Conservation (phyloP, 2,113 vertebrate genomes). For the Mastomys natalensis region DNA sequence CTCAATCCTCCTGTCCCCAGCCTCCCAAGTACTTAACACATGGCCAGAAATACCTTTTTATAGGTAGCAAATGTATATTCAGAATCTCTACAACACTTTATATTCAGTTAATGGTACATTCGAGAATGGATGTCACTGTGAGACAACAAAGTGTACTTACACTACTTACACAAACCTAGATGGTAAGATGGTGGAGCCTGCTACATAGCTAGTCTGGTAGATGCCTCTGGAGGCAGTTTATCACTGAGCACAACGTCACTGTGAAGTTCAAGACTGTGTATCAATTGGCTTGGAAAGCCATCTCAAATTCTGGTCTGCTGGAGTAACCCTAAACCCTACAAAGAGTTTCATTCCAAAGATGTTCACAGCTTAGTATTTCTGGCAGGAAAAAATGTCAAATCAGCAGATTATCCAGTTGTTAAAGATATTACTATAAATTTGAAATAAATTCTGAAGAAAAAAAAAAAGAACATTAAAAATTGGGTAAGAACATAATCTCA, state of each 20-base stretch:
- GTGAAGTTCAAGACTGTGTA: no score
- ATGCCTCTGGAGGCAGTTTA: neutral
- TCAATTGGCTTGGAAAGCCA: neutral
- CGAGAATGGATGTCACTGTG: neutral
- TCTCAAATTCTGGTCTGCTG: neutral
- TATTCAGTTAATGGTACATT: neutral
- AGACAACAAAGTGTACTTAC: neutral
- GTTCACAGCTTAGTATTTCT: neutral
- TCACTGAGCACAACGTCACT: neutral
- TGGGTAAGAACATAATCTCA: neutral
- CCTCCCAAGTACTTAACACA: neutral
- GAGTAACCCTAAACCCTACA: constrained; percentile 12
- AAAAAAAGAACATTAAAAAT: constrained; percentile 13
- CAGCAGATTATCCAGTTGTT: neutral
- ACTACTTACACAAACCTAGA: neutral
- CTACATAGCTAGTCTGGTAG: neutral
- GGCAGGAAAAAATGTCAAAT: constrained; percentile 4
- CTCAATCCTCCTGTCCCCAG: no score
- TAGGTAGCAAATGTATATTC: neutral
- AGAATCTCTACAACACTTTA: neutral
- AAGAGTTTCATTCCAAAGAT: neutral
- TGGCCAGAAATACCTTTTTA: neutral
- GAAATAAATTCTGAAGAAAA: constrained; percentile 43
- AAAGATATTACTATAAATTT: neutral
- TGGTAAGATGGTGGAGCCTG: neutral